Evolutionary conservation across 1,140 invertebrate species (phyloP).

Genomic region (Linepithema humile): DNA sequence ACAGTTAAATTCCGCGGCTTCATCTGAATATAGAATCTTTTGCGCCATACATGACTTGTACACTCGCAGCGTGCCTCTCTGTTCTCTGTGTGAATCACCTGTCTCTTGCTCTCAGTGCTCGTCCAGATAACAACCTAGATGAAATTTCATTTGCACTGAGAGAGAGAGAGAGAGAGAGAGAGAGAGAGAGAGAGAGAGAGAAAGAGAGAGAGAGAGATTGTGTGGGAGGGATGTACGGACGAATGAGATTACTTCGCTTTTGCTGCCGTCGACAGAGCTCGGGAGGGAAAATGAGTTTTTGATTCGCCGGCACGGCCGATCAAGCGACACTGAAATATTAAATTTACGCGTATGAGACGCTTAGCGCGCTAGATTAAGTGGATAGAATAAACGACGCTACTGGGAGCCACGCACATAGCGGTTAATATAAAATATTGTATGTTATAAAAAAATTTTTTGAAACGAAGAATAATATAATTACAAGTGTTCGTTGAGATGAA

Average conservation of each 20-base stretch:
- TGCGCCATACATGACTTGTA: background rate
- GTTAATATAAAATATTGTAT: background rate
- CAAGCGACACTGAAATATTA: constrained; percentile 13
- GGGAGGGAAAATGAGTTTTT: constrained; percentile 33
- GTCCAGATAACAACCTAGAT: constrained; percentile 29
- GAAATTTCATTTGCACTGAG: constrained; percentile 36
- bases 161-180: too few relatives aligned
- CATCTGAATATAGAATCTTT: constrained; percentile 13
- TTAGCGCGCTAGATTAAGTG: background rate
- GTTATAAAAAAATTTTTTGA: background rate
- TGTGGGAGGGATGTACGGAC: background rate
- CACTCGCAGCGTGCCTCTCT: background rate
- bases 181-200: too few relatives aligned
- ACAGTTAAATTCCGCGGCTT: constrained; percentile 26
- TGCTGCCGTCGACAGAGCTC: constrained; percentile 33
- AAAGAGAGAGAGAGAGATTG: background rate
- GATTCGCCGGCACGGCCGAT: constrained; percentile 21
- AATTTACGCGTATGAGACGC: constrained; percentile 32
- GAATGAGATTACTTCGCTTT: constrained; percentile 37
- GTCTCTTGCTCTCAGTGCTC: constrained; percentile 4
- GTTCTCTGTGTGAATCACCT: background rate
- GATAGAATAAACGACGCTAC: background rate
- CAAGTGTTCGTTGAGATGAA: background rate
- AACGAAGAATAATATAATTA: background rate
- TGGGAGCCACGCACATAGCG: too few relatives aligned